These are phyloP conservation scores for Saguinus imperator DNA, from an alignment of 2,113 vertebrate species.

Conservation along the genomic window DNA sequence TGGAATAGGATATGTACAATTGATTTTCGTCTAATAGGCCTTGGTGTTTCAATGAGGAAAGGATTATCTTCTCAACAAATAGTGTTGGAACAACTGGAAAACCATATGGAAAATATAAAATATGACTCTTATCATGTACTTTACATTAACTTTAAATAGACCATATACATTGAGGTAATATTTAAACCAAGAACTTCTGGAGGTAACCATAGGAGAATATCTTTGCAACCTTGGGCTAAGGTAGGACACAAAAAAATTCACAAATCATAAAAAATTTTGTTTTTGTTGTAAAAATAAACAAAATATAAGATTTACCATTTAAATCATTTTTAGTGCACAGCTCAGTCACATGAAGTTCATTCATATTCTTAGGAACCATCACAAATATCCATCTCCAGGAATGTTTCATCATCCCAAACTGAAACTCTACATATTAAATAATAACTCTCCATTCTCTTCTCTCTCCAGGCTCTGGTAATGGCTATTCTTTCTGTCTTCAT, in stretches of 20 bases:
- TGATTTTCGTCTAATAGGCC: not conserved
- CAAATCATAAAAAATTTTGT: not conserved
- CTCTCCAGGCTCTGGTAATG: not conserved
- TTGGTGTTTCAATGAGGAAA: not conserved
- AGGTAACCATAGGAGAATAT: not conserved
- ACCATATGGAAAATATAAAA: not conserved
- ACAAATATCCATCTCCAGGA: not conserved
- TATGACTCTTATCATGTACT: not conserved
- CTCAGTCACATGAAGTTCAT: not conserved
- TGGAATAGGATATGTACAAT: not conserved
- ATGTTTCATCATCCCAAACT: not conserved
- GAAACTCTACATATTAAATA: not conserved
- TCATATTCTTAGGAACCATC: not conserved
- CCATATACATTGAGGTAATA: not conserved
- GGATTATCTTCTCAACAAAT: not conserved
- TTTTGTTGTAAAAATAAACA: not conserved
- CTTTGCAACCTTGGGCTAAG: not conserved
- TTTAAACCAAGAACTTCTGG: not conserved
- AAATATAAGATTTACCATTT: not conserved
- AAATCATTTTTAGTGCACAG: not conserved
- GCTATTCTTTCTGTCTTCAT: not conserved
- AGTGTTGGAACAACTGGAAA: not conserved
- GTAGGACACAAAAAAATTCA: not conserved
- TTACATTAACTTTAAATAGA: not conserved
- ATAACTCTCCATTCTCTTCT: not conserved